phyloP scores from a whole-genome alignment of 2,113 vertebrate species.

The Caloenas nicobarica region DNA sequence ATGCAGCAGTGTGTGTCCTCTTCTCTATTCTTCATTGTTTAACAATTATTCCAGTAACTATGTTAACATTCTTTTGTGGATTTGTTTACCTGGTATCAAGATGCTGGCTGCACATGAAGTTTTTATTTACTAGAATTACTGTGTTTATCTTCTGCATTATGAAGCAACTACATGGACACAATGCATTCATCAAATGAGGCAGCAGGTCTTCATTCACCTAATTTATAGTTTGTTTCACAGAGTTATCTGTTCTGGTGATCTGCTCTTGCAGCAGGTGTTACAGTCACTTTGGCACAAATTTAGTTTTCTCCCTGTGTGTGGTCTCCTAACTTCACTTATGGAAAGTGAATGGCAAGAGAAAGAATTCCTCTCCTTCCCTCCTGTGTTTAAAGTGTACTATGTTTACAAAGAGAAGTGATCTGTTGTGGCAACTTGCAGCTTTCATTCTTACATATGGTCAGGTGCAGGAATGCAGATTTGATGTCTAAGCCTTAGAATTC shows the following conservation, averaged over 20 bases:
- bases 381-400: background rate
- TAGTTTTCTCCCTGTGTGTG: background rate
- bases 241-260: background rate
- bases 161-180: background rate
- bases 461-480: background rate
- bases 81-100: background rate
- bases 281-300: background rate
- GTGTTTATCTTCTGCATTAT: background rate
- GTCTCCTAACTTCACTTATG: background rate
- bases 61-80: background rate
- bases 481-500: background rate
- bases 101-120: background rate
- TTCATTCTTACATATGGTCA: background rate
- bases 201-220: background rate
- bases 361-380: background rate
- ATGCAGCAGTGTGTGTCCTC: background rate
- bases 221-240: background rate
- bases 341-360: background rate
- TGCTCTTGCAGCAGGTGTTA: background rate
- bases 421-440: background rate
- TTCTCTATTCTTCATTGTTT: background rate
- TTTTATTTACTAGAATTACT: constrained; percentile 3
- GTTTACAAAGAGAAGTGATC: background rate
- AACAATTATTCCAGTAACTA: background rate
- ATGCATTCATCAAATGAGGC: background rate